Base-by-base conservation (phyloP, 1,140 invertebrate genomes). In the Leucophenga varia region DNA sequence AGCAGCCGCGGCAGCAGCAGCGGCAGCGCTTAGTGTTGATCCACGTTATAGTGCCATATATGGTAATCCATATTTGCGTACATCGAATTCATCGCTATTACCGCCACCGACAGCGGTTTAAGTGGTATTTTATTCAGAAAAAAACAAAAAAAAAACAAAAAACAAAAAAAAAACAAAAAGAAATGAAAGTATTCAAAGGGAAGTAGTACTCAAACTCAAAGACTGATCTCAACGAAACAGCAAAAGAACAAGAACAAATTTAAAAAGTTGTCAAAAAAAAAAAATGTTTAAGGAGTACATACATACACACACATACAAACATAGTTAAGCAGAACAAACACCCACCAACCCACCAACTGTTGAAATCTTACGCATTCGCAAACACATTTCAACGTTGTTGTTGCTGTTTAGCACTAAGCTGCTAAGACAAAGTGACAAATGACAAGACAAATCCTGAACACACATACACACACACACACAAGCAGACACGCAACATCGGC, bases 41-140 rank as follows among this genome's bases (percentile, higher is more conserved):
- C 89, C 91, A 2, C 79, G 90, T 37, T 94, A 90, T 69, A 90
- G 88, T 16, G 91, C 91, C 18, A 87, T 88, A 4, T 95, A 93
- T 64, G 90, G 90, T 19, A 93, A 93, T 77, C 90, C 90, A 2
- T 91, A 92, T 70, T 78, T 93, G 49, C 79, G 89, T 64, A 83
- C 78, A 35, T 76, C 73, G 10, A 75, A 74, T 56, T 68, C 79
- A 10, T 80, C 78, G 20, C 63, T 80, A 13, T 64, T 79, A 52
- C 80, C 79, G 38, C 70, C 76, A 17, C 77, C 63, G 20, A 70
- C 61, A 16, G 61, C 64, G 17, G 71, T 74, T 37, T 74, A 74
- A 54, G 41, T 22, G 0, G 2, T n/a, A n/a, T n/a, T n/a, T n/a
- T n/a, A n/a, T n/a, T n/a, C n/a, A n/a, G n/a, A 52, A 31, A 40